These are phyloP conservation scores for Hormiphora californensis DNA, from an alignment of 37 sponge, comb jelly and placozoan species.

Conservation along the genomic window DNA sequence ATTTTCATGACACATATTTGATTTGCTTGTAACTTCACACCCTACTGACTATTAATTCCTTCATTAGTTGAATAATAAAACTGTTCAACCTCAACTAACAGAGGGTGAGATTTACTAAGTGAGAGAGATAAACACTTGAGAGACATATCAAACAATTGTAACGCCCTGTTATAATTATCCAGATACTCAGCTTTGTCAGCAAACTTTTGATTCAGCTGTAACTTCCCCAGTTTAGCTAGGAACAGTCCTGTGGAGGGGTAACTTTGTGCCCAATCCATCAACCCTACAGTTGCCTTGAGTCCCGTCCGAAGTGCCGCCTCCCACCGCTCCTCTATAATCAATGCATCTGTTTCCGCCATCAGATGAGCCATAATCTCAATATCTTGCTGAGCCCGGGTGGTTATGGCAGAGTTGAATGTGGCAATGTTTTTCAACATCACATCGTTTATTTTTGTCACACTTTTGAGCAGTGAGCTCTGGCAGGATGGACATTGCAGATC, in stretches of 20 bases:
- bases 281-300: not conserved
- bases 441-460: not conserved
- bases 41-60: not conserved
- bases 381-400: slow-evolving; percentile 5
- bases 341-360: not conserved
- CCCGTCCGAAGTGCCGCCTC: not conserved
- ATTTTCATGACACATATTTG: not conserved
- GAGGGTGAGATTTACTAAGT: not conserved
- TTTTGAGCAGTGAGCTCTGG: not conserved
- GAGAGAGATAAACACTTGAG: not conserved
- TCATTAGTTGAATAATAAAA: not conserved
- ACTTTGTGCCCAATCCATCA: slow-evolving; percentile 22
- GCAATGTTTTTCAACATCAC: not conserved
- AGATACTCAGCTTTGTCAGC: not conserved
- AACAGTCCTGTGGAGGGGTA: not conserved
- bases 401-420: not conserved
- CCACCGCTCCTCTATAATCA: not conserved
- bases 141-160: not conserved
- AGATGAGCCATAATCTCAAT: not conserved
- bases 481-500: not conserved
- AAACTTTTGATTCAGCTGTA: not conserved
- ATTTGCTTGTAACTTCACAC: not conserved
- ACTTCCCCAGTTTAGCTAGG: not conserved
- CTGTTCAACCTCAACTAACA: not conserved
- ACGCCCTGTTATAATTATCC: not conserved